Percentiles rank a stretch among this genome's conserved stretches.
These are phyloP conservation scores for Craseonycteris thonglongyai DNA, from an alignment of 2,113 vertebrate species.

Conservation along the genomic window DNA sequence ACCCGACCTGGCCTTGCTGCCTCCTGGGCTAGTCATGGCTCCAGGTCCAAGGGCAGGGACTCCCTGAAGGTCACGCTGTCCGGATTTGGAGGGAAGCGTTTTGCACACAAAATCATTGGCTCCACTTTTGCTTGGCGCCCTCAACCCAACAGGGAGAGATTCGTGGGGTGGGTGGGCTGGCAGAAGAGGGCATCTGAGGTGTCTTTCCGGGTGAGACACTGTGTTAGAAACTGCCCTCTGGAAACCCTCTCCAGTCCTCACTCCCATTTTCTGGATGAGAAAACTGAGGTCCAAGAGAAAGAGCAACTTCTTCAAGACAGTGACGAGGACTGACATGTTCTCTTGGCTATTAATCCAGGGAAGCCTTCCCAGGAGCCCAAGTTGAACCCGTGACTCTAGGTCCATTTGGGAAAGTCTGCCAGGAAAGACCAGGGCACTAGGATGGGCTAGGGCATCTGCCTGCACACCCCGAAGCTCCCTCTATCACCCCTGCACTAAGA, in stretches of 20 bases:
- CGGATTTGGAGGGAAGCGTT: background rate
- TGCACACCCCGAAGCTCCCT: background rate
- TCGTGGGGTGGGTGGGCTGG: background rate
- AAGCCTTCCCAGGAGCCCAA: background rate
- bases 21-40: background rate
- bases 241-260: background rate
- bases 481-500: background rate
- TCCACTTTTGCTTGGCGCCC: background rate
- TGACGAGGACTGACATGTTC: background rate
- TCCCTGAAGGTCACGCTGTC: background rate
- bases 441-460: background rate
- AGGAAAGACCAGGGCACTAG: background rate
- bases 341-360: background rate
- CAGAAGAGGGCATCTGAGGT: background rate
- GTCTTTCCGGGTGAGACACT: background rate
- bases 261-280: background rate
- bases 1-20: background rate
- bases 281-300: background rate
- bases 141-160: background rate
- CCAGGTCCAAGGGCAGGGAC: background rate
- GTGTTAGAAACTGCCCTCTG: background rate
- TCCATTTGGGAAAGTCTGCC: background rate
- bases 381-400: background rate
- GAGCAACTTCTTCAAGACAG: background rate
- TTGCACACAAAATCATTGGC: background rate